Evolutionary conservation across 2,888 invertebrate species (phyloP).

Genomic region (Microdon myrmicae): DNA sequence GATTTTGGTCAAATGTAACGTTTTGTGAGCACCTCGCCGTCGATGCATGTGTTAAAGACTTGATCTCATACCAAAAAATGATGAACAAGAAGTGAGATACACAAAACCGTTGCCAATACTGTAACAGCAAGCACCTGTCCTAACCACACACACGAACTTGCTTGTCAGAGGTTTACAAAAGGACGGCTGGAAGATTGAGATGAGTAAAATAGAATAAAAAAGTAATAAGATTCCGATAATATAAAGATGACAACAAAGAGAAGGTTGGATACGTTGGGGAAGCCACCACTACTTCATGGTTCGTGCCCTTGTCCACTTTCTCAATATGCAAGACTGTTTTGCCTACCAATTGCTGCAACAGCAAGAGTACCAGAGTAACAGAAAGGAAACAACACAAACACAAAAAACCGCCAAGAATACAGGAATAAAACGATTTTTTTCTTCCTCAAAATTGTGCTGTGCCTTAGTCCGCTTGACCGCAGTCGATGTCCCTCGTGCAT

Average conservation of each 20-base stretch:
- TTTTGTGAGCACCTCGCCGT: conserved; percentile 30
- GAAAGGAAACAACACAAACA: no score
- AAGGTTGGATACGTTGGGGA: conserved; percentile 37
- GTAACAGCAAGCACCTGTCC: conserved; percentile 41
- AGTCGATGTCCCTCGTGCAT: conserved; percentile 31
- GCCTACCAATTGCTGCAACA: no score
- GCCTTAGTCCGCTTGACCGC: conserved; percentile 28
- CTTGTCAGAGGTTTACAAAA: conserved; percentile 45
- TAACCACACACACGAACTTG: conserved; percentile 49
- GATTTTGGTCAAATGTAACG: conserved; percentile 30
- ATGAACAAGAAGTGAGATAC: conserved; percentile 1
- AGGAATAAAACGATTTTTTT: not conserved
- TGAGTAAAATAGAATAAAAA: conserved; percentile 45
- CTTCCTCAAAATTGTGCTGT: not conserved
- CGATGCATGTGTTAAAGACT: conserved; percentile 41
- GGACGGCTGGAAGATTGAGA: conserved; percentile 48
- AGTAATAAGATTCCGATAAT: conserved; percentile 51
- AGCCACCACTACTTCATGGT: conserved; percentile 39
- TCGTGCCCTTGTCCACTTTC: conserved; percentile 41
- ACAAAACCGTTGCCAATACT: conserved; percentile 27
- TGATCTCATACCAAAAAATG: conserved; percentile 5
- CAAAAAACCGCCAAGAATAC: no score
- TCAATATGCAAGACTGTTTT: conserved; percentile 16
- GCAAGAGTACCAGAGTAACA: no score
- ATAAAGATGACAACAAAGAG: conserved; percentile 48